A percentile compares a stretch with the other conserved stretches of the same genome.
phyloP scores from a whole-genome alignment of 2,888 invertebrate genomes.

The Caenorhabditis parvicauda region DNA sequence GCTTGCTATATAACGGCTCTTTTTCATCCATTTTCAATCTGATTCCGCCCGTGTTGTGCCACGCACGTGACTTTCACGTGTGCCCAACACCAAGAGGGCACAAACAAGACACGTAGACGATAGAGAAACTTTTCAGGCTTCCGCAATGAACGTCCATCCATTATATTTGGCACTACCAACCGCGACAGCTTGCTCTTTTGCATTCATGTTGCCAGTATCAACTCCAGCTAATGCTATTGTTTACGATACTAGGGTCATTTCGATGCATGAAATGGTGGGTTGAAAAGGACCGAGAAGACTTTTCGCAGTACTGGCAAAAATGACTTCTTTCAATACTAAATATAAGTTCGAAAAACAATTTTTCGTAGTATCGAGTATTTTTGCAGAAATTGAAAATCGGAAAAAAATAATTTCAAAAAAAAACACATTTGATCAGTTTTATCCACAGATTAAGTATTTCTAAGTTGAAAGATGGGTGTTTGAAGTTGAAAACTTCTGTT shows the following conservation, averaged over 20 bases:
- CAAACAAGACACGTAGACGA: too few species aligned
- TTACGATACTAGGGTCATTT: conserved; percentile 40
- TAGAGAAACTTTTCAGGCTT: conserved; percentile 32
- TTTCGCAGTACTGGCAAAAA: not conserved
- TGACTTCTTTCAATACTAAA: not conserved
- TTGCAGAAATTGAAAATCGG: too few species aligned
- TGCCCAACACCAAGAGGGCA: too few species aligned
- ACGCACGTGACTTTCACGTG: too few species aligned
- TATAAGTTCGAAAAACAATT: not conserved
- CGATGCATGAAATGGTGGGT: conserved; percentile 30
- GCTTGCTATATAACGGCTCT: too few species aligned
- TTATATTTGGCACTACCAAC: conserved; percentile 63
- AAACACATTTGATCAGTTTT: too few species aligned
- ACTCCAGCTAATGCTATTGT: conserved; percentile 69
- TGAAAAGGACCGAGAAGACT: not conserved
- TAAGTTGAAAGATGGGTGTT: not conserved
- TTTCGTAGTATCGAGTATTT: too few species aligned
- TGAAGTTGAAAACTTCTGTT: not conserved
- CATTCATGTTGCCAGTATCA: conserved; percentile 68
- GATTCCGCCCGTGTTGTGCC: too few species aligned
- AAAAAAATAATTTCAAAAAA: too few species aligned
- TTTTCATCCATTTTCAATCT: too few species aligned
- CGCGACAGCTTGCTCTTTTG: conserved; percentile 62
- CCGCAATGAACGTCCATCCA: conserved; percentile 59
- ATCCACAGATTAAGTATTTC: not conserved